phyloP scores from a whole-genome alignment of 2,888 invertebrate species.

The Aromia moschata region DNA sequence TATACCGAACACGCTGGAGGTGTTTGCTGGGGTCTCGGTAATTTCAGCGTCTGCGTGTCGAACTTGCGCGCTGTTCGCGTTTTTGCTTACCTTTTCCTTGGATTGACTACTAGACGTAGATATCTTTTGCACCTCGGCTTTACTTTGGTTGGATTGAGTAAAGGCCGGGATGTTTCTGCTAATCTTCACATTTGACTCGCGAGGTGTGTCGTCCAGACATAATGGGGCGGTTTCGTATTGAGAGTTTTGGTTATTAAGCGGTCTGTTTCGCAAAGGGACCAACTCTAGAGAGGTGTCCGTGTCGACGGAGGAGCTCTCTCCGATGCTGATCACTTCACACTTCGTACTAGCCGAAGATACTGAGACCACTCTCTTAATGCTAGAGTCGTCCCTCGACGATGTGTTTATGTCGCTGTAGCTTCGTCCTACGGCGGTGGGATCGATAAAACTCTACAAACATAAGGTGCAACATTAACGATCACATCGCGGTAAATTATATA shows the following conservation, averaged over 20 bases:
- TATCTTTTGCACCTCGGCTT: neutral
- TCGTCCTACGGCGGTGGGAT: neutral
- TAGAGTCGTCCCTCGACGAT: neutral
- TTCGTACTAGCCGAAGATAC: slow-evolving; percentile 3
- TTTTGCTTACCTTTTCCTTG: neutral
- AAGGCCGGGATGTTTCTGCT: neutral
- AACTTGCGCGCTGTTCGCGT: neutral
- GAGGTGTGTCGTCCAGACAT: neutral
- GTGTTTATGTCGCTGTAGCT: neutral
- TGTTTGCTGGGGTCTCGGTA: neutral
- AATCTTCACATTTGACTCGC: neutral
- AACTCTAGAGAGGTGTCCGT: neutral
- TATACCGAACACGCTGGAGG: neutral
- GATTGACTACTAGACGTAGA: neutral
- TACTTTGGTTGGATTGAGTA: neutral
- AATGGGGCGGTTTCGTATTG: slow-evolving; percentile 5
- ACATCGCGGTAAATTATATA: too few relatives aligned
- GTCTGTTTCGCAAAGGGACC: neutral
- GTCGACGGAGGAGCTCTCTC: neutral
- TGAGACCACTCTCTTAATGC: neutral
- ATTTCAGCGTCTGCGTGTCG: too few relatives aligned
- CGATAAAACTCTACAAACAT: slow-evolving; percentile 1
- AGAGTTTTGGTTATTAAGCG: neutral
- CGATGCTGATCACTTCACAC: slow-evolving; percentile 18
- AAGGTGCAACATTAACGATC: neutral